These are phyloP conservation scores for Elegia similella DNA, from an alignment of 2,888 invertebrate genomes.

Conservation along the genomic window DNA sequence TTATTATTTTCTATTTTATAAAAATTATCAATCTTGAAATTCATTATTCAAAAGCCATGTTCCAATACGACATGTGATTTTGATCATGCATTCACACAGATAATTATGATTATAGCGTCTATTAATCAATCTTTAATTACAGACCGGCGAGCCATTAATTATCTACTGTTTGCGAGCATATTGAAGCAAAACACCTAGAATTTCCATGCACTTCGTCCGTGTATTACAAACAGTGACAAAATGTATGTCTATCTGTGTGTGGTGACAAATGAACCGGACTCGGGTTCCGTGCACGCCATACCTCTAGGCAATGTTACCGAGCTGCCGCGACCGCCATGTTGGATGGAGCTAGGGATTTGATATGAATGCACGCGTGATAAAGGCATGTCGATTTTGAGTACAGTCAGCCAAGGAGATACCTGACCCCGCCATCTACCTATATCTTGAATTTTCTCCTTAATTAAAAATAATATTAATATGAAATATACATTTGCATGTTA, in stretches of 20 bases:
- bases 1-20: too few species aligned
- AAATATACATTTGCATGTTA: too few species aligned
- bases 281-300: slow-evolving; percentile 10
- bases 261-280: slow-evolving; percentile 9
- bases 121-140: slow-evolving; percentile 13
- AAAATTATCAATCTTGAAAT: neutral
- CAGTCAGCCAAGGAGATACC: too few species aligned
- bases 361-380: neutral
- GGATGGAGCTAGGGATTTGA: slow-evolving; percentile 6
- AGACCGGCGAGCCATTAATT: slow-evolving; percentile 9
- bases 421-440: too few species aligned
- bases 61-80: neutral
- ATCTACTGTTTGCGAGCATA: neutral
- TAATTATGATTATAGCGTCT: slow-evolving; percentile 2
- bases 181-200: neutral
- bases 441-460: too few species aligned
- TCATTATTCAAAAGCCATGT: neutral
- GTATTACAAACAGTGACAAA: slow-evolving; percentile 10
- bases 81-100: neutral
- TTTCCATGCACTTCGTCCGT: slow-evolving; percentile 4
- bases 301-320: slow-evolving; percentile 10
- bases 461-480: too few species aligned
- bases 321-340: neutral
- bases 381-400: neutral
- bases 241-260: slow-evolving; percentile 10